Conservation (phyloP, 2,797 vertebrate species). For the Cyclopterus lumpus region DNA sequence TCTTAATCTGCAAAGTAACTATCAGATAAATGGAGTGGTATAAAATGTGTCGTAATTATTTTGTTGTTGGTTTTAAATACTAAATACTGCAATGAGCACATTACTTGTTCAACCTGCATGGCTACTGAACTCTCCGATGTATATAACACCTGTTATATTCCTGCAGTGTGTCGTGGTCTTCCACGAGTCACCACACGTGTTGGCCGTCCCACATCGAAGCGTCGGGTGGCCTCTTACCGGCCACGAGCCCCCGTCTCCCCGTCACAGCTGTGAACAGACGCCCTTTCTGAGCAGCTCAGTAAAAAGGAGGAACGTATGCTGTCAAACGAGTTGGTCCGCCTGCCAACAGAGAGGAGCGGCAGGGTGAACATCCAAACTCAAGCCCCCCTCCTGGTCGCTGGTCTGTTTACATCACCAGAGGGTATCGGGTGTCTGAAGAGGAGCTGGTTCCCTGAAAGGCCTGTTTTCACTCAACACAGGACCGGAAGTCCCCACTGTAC, state of each 20-base stretch:
- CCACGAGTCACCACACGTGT: not conserved
- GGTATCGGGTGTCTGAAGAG: constrained; percentile 35
- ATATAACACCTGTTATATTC: not conserved
- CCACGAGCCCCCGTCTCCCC: no score
- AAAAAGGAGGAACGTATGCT: not conserved
- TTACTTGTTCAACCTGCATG: not conserved
- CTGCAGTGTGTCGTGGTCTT: constrained; percentile 1
- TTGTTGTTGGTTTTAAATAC: not conserved
- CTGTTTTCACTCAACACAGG: not conserved
- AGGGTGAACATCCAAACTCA: not conserved
- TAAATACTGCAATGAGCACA: not conserved
- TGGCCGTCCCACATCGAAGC: not conserved
- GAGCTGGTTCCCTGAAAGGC: not conserved
- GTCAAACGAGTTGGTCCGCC: constrained; percentile 41
- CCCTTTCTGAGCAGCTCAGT: not conserved
- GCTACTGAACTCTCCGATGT: not conserved
- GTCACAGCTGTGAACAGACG: no score
- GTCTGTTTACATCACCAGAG: constrained; percentile 52
- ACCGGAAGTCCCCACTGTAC: not conserved
- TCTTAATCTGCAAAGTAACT: not conserved
- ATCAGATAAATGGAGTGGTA: not conserved
- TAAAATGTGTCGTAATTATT: not conserved
- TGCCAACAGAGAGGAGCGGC: not conserved
- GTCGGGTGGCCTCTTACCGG: not conserved
- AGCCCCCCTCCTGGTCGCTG: not conserved